Percentiles rank a stretch among this genome's conserved stretches.
phyloP scores from a whole-genome alignment of 2,797 vertebrate species.

The Columba guinea region DNA sequence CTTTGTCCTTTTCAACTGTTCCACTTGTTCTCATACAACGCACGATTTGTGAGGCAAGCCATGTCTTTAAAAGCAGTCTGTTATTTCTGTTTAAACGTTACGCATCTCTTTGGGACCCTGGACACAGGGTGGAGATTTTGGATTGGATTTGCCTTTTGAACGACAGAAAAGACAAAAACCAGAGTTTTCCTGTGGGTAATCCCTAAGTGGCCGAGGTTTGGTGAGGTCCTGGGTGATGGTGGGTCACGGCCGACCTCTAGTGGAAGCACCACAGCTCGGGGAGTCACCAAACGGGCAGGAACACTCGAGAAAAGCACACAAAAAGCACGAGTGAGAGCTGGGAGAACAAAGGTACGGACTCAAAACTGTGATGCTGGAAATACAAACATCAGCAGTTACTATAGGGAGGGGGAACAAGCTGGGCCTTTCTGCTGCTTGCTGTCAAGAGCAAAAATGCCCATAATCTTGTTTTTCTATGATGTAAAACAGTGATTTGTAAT shows the following conservation, averaged over 20 bases:
- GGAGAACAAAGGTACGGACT: neutral
- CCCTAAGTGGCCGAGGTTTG: neutral
- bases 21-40: neutral
- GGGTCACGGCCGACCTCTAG: constrained; percentile 24
- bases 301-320: neutral
- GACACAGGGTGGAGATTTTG: neutral
- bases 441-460: neutral
- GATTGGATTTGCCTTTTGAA: neutral
- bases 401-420: neutral
- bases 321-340: neutral
- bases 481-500: neutral
- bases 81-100: neutral
- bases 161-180: neutral
- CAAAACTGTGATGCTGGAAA: neutral
- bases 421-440: neutral
- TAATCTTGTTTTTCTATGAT: neutral
- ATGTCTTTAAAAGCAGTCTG: neutral
- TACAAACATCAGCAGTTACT: neutral
- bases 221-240: fast-evolving
- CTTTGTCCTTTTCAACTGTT: neutral
- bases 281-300: neutral
- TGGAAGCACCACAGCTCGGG: neutral
- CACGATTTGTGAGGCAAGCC: neutral
- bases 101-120: neutral
- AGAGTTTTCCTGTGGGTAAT: neutral